These are phyloP conservation scores for Drosophila rhopaloa DNA, from an alignment of 1,140 invertebrate species.

Conservation along the genomic window DNA sequence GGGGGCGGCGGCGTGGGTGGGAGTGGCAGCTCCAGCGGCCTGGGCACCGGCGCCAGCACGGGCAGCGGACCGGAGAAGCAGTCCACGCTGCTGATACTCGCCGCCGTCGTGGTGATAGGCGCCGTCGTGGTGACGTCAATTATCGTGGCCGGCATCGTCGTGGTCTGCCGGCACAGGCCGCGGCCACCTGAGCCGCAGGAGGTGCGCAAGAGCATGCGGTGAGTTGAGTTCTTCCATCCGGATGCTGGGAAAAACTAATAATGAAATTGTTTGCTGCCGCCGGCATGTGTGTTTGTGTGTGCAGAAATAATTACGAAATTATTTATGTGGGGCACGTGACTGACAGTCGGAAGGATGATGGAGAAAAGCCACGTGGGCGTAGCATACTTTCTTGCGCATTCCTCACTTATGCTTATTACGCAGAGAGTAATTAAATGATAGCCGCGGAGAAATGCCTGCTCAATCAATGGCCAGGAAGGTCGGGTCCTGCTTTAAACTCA, in stretches of 20 bases:
- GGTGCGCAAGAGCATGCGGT: slow-evolving; percentile 84
- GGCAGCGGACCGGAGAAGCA: slow-evolving; percentile 82
- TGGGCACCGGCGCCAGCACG: slow-evolving; percentile 76
- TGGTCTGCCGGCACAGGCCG: slow-evolving; percentile 83
- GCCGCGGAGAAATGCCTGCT: slow-evolving; percentile 13
- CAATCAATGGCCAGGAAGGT: slow-evolving; percentile 31
- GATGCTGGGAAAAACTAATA: slow-evolving; percentile 62
- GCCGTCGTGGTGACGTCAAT: slow-evolving; percentile 84
- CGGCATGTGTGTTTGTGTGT: slow-evolving; percentile 41
- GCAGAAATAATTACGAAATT: slow-evolving; percentile 76
- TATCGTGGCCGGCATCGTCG: slow-evolving; percentile 84
- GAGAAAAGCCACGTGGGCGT: slow-evolving; percentile 14
- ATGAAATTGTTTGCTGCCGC: slow-evolving; percentile 66
- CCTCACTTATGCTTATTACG: slow-evolving; percentile 40
- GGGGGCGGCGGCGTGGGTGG: slow-evolving; percentile 50
- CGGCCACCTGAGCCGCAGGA: slow-evolving; percentile 84
- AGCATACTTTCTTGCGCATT: slow-evolving; percentile 55
- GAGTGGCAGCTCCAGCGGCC: slow-evolving; percentile 42
- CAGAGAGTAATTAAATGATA: slow-evolving; percentile 59
- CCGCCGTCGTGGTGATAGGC: slow-evolving; percentile 82
- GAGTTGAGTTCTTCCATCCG: slow-evolving; percentile 33
- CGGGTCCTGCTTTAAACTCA: slow-evolving; percentile 24
- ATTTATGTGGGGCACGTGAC: slow-evolving; percentile 75
- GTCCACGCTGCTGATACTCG: slow-evolving; percentile 81
- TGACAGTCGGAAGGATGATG: slow-evolving; percentile 23